Evolutionary conservation across 2,113 vertebrate genomes (phyloP).

Genomic region (Excalfactoria chinensis): DNA sequence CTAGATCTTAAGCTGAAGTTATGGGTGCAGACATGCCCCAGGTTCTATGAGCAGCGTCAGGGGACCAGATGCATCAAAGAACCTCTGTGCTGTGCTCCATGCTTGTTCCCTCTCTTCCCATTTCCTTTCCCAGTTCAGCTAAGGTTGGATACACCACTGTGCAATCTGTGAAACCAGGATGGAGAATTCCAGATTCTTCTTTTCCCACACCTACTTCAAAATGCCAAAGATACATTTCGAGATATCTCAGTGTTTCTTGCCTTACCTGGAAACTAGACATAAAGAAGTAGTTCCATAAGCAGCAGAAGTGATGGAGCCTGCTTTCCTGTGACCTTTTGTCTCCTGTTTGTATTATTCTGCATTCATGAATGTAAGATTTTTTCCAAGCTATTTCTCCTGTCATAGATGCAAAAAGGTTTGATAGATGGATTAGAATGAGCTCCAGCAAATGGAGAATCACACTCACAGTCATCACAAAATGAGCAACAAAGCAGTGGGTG

Average conservation of each 20-base stretch:
- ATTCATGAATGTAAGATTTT: not conserved
- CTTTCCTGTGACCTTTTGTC: not conserved
- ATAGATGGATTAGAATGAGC: not conserved
- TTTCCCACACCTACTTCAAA: not conserved
- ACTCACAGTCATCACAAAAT: not conserved
- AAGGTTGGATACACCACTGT: not conserved
- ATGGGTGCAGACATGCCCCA: not conserved
- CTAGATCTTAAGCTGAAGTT: not conserved
- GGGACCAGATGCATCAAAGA: not conserved
- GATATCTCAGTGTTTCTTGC: not conserved
- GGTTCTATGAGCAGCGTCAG: not conserved
- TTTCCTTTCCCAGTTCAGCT: not conserved
- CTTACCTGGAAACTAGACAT: not conserved
- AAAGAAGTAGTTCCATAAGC: not conserved
- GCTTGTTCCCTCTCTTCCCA: not conserved
- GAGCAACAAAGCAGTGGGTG: not conserved
- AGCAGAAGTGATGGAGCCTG: not conserved
- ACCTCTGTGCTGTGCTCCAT: not conserved
- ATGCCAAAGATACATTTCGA: not conserved
- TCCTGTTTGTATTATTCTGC: not conserved
- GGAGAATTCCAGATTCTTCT: not conserved
- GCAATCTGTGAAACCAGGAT: not conserved
- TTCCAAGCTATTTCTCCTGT: not conserved
- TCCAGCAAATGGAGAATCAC: not conserved
- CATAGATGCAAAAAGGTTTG: not conserved